A percentile compares a stretch with the other conserved stretches of the same genome.
Conservation (phyloP, 1,140 invertebrate species). For the Drosophila ananassae region DNA sequence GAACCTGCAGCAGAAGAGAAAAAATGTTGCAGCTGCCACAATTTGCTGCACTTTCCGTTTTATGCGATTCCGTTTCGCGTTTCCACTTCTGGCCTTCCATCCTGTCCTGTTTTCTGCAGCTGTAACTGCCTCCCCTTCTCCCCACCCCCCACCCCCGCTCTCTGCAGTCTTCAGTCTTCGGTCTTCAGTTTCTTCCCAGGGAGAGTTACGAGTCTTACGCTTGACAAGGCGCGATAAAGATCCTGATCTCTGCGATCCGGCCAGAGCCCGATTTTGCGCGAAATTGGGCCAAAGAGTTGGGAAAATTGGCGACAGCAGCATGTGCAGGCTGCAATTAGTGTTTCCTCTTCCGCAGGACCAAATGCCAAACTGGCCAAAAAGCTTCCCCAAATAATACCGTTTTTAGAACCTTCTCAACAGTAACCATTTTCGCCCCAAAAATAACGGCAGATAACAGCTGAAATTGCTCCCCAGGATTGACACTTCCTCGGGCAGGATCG, state of each 20-base stretch:
- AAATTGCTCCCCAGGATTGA: conserved; percentile 2
- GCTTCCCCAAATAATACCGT: not conserved
- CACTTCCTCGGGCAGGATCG: conserved; percentile 1
- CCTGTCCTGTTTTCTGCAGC: conserved; percentile 55
- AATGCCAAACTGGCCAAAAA: conserved; percentile 6
- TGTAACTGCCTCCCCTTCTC: conserved; percentile 35
- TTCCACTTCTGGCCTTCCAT: conserved; percentile 62
- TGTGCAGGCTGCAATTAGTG: conserved; percentile 55
- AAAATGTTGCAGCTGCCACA: conserved; percentile 80
- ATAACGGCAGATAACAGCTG: not conserved
- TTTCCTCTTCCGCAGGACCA: conserved; percentile 49
- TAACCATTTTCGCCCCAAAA: not conserved
- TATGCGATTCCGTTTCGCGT: conserved; percentile 77
- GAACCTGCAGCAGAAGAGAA: conserved; percentile 49
- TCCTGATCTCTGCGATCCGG: conserved; percentile 52
- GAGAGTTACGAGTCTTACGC: conserved; percentile 67
- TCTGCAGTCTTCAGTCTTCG: not conserved
- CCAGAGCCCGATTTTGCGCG: conserved; percentile 23
- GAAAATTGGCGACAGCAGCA: conserved; percentile 24
- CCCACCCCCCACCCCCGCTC: not conserved
- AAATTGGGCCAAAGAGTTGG: conserved; percentile 49
- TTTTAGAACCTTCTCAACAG: not conserved
- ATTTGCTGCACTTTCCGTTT: conserved; percentile 83
- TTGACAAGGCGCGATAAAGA: conserved; percentile 66
- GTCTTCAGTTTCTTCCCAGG: conserved; percentile 6